A percentile compares a stretch with the other conserved stretches of the same genome.
These are phyloP conservation scores for Erpobdella octoculata DNA, from an alignment of 2,888 invertebrate species.

Conservation along the genomic window DNA sequence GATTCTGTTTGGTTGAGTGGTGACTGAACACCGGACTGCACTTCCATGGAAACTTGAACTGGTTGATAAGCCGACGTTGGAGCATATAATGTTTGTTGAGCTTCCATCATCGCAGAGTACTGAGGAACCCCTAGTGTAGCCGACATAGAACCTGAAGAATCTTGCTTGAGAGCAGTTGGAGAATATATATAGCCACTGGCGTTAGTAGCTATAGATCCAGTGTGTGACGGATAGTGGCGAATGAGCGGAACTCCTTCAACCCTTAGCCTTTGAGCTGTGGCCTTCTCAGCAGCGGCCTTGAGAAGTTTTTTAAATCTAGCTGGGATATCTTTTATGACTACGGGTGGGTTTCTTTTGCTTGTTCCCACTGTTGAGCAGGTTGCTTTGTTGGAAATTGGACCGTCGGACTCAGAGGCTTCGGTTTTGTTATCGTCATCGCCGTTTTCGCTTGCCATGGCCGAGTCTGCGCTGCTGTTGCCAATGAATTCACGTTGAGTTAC, in stretches of 20 bases:
- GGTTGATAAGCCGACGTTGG: neutral
- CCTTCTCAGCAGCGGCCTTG: slow-evolving; percentile 16
- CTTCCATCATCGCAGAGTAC: neutral
- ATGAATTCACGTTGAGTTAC: no score
- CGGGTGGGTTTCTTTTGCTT: neutral
- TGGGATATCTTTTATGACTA: slow-evolving; percentile 16
- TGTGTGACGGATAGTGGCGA: neutral
- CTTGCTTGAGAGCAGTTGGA: no score
- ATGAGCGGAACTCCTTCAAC: slow-evolving; percentile 22
- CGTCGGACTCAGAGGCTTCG: neutral
- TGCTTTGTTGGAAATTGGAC: no score
- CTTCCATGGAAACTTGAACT: neutral
- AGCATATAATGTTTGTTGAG: neutral
- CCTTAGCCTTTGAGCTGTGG: slow-evolving; percentile 4
- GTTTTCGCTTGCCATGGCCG: no score
- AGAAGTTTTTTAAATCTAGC: slow-evolving; percentile 16
- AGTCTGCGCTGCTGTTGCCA: no score
- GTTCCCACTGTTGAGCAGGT: no score
- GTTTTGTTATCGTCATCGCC: no score
- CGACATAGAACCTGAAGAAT: neutral
- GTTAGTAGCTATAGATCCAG: no score
- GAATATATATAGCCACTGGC: no score
- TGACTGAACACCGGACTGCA: no score
- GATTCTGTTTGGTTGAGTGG: neutral
- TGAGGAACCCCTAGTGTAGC: neutral